Percentiles rank a stretch among this genome's conserved stretches.
phyloP scores from a whole-genome alignment of 2,797 vertebrate species.

The Anguilla anguilla region DNA sequence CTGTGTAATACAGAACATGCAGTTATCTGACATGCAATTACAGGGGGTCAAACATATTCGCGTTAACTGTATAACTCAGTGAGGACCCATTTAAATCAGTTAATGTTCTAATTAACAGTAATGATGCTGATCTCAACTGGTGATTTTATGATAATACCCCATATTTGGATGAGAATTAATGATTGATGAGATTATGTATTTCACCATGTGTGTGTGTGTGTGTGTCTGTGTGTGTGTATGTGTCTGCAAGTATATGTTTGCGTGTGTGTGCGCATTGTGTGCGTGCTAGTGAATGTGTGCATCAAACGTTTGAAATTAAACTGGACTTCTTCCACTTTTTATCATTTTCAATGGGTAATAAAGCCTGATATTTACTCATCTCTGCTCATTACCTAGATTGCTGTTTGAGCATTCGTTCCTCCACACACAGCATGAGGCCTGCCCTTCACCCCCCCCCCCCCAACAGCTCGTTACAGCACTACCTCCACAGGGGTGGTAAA shows the following conservation, averaged over 20 bases:
- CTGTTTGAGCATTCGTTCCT: neutral
- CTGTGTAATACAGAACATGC: neutral
- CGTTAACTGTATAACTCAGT: neutral
- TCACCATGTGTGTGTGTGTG: neutral
- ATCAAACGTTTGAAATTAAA: neutral
- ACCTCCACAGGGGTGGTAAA: neutral
- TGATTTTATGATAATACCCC: neutral
- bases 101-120: neutral
- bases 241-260: neutral
- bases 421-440: neutral
- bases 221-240: neutral
- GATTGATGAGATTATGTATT: neutral
- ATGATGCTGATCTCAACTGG: neutral
- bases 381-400: neutral
- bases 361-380: neutral
- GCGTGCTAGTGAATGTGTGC: neutral
- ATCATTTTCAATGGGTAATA: neutral
- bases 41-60: neutral
- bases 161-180: neutral
- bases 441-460: neutral
- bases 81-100: neutral
- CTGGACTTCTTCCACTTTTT: neutral
- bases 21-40: neutral
- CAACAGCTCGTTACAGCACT: neutral
- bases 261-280: neutral